These are phyloP conservation scores for Todiramphus saurophagus DNA, from an alignment of 2,113 vertebrate genomes.

Conservation along the genomic window DNA sequence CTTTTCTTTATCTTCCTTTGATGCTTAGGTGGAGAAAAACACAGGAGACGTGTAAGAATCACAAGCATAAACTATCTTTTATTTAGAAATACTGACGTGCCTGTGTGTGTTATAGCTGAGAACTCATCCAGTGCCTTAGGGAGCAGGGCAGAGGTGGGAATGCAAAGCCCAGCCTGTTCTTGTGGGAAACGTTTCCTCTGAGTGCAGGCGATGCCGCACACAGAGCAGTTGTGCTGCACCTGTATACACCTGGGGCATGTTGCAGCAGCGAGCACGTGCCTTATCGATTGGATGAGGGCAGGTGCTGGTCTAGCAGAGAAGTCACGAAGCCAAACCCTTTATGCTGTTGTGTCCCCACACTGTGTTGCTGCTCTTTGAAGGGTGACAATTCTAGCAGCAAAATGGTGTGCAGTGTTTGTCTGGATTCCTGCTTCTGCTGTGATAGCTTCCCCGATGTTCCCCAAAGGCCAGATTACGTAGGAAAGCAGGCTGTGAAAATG, in stretches of 20 bases:
- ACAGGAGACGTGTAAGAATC: rapidly evolving
- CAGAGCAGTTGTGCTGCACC: neutral
- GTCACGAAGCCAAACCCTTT: neutral
- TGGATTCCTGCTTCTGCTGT: rapidly evolving
- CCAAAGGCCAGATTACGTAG: neutral
- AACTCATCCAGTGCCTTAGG: neutral
- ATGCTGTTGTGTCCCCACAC: neutral
- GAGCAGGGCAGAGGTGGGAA: neutral
- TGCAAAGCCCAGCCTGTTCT: neutral
- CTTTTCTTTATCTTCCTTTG: neutral
- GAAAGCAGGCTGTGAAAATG: neutral
- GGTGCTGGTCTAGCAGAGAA: neutral
- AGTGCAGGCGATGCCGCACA: neutral
- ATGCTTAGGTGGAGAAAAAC: neutral
- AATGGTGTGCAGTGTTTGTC: neutral
- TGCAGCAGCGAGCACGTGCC: neutral
- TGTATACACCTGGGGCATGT: rapidly evolving
- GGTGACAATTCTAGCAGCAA: neutral
- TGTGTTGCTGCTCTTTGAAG: neutral
- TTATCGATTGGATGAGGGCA: neutral
- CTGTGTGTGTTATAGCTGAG: neutral
- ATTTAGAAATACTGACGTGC: neutral
- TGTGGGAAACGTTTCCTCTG: conserved; percentile 3
- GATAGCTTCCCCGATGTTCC: rapidly evolving
- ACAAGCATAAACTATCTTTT: neutral